These are phyloP conservation scores for Onychomys arenicola DNA, from an alignment of 2,797 vertebrate genomes.

Conservation along the genomic window DNA sequence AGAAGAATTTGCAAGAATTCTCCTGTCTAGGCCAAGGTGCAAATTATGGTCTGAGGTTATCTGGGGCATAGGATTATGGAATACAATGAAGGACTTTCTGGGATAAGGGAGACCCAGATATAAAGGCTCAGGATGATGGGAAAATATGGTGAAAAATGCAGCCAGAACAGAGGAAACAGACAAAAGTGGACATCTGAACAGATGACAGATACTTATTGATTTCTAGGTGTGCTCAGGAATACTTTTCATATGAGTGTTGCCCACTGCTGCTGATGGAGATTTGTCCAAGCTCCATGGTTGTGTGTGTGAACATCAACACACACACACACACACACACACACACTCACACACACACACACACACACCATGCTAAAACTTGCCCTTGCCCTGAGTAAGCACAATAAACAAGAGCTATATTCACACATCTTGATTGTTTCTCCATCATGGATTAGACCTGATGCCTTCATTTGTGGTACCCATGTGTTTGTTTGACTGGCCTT, in stretches of 20 bases:
- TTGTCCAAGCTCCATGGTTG: neutral
- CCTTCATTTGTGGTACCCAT: neutral
- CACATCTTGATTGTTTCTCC: neutral
- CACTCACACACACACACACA: neutral
- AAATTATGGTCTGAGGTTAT: neutral
- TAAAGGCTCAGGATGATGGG: neutral
- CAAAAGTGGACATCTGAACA: neutral
- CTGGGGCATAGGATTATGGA: neutral
- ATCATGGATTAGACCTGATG: neutral
- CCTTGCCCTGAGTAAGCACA: neutral
- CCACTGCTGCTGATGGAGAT: neutral
- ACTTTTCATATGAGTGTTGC: neutral
- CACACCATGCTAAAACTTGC: neutral
- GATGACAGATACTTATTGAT: neutral
- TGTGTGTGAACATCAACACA: neutral
- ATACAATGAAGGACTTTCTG: neutral
- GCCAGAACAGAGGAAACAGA: neutral
- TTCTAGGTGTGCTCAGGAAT: neutral
- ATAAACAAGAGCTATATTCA: neutral
- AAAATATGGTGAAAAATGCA: neutral
- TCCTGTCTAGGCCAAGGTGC: neutral
- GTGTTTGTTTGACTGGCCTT: neutral
- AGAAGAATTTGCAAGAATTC: neutral
- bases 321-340: neutral
- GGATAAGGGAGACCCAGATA: neutral